A percentile compares a stretch with the other conserved stretches of the same genome.
Conservation (phyloP, 2,888 invertebrate genomes). For the Cheiracanthium punctorium region DNA sequence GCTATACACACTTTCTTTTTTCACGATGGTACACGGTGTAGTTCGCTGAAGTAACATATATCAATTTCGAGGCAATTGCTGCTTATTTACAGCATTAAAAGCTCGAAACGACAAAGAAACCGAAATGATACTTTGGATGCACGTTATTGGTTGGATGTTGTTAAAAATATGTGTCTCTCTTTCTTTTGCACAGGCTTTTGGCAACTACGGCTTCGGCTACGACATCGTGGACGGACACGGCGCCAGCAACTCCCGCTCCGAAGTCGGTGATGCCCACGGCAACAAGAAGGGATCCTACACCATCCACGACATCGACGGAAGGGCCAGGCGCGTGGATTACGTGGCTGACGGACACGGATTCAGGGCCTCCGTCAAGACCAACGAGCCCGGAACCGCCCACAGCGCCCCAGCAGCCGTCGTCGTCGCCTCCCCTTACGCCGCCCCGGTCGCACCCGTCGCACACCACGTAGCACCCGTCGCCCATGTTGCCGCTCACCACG, state of each 20-base stretch:
- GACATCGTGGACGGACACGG: slow-evolving; percentile 67
- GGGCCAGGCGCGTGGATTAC: slow-evolving; percentile 65
- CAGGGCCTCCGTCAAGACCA: slow-evolving; percentile 55
- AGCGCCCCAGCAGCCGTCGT: slow-evolving; percentile 34
- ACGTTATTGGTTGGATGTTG: too few species aligned
- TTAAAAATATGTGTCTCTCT: not conserved
- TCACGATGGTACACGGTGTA: too few species aligned
- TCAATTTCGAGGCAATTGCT: too few species aligned
- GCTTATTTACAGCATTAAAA: too few species aligned
- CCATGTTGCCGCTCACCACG: not conserved
- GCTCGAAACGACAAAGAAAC: too few species aligned
- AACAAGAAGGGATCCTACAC: slow-evolving; percentile 69
- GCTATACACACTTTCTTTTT: too few species aligned
- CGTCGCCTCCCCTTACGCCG: slow-evolving; percentile 26
- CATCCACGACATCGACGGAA: slow-evolving; percentile 65
- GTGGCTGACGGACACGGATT: slow-evolving; percentile 60
- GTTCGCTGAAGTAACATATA: too few species aligned
- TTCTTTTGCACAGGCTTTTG: slow-evolving; percentile 31
- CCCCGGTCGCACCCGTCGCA: slow-evolving; percentile 19
- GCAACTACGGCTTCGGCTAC: slow-evolving; percentile 67
- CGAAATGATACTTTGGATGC: too few species aligned
- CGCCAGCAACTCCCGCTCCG: slow-evolving; percentile 67
- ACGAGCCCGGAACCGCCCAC: slow-evolving; percentile 38
- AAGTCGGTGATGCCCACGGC: slow-evolving; percentile 67
- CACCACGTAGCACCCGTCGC: slow-evolving; percentile 26